phyloP scores from a whole-genome alignment of 2,113 vertebrate species.

The Strigops habroptila region DNA sequence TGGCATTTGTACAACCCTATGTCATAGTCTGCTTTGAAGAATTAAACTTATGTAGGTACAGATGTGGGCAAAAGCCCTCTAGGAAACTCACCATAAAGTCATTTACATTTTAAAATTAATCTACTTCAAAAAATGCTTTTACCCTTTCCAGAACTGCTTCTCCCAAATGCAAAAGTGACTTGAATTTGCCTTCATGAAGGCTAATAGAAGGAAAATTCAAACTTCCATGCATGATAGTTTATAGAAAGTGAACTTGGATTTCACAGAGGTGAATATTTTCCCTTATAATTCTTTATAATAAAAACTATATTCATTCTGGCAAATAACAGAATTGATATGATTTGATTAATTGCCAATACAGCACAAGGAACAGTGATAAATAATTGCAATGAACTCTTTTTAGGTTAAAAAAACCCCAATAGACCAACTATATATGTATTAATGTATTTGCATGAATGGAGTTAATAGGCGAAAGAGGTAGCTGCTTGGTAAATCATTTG shows the following conservation, averaged over 20 bases:
- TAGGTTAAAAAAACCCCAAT: background rate
- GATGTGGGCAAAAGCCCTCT: background rate
- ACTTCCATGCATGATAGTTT: background rate
- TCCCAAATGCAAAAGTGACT: background rate
- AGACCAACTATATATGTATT: background rate
- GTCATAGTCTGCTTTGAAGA: background rate
- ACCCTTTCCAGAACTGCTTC: background rate
- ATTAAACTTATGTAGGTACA: background rate
- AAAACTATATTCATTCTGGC: background rate
- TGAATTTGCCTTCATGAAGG: background rate
- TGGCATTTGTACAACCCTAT: background rate
- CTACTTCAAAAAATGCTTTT: background rate
- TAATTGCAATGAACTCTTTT: background rate
- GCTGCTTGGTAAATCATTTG: background rate
- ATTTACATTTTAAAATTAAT: conserved; percentile 6
- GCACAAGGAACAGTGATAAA: background rate
- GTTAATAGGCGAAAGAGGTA: background rate
- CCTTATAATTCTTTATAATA: background rate
- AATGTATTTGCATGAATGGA: background rate
- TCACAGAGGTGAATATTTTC: background rate
- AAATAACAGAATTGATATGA: background rate
- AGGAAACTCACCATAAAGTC: background rate
- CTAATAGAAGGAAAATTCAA: background rate
- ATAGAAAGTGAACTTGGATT: background rate
- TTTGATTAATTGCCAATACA: background rate